These are phyloP conservation scores for Liolophura sinensis DNA, from an alignment of 1,140 invertebrate genomes.

Conservation along the genomic window DNA sequence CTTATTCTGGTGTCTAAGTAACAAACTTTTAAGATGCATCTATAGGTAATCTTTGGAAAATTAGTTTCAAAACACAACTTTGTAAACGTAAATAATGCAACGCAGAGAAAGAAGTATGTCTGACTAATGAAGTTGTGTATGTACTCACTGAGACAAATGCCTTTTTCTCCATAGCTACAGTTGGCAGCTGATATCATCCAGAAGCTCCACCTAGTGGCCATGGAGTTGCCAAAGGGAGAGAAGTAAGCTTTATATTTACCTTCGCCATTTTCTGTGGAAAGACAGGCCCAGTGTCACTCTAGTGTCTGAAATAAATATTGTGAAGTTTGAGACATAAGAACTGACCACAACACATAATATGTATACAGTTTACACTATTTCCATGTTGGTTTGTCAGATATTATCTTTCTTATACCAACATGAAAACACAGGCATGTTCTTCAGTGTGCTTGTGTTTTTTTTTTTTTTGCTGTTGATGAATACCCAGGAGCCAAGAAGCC, in stretches of 20 bases:
- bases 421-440: too few relatives aligned
- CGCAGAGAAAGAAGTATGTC: not conserved
- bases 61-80: not conserved
- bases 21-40: too few relatives aligned
- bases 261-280: constrained; percentile 1
- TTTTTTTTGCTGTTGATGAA: too few relatives aligned
- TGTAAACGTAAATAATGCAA: not conserved
- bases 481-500: too few relatives aligned
- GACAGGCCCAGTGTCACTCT: not conserved
- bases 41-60: not conserved
- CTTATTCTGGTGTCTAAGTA: too few relatives aligned
- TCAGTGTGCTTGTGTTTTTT: too few relatives aligned
- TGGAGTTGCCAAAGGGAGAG: constrained; percentile 74
- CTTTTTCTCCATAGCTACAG: constrained; percentile 69
- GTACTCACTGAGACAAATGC: not conserved
- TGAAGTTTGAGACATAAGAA: too few relatives aligned
- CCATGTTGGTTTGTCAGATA: too few relatives aligned
- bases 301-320: constrained; percentile 16
- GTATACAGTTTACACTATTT: too few relatives aligned
- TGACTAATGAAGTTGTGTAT: not conserved
- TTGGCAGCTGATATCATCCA: constrained; percentile 99
- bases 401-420: too few relatives aligned
- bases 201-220: constrained; percentile 92
- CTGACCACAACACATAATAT: too few relatives aligned
- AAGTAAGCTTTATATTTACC: constrained; percentile 38